Percentiles rank a stretch among this genome's conserved stretches.
These are phyloP conservation scores for Protodeltote pygarga DNA, from an alignment of 2,888 invertebrate genomes.

Conservation along the genomic window DNA sequence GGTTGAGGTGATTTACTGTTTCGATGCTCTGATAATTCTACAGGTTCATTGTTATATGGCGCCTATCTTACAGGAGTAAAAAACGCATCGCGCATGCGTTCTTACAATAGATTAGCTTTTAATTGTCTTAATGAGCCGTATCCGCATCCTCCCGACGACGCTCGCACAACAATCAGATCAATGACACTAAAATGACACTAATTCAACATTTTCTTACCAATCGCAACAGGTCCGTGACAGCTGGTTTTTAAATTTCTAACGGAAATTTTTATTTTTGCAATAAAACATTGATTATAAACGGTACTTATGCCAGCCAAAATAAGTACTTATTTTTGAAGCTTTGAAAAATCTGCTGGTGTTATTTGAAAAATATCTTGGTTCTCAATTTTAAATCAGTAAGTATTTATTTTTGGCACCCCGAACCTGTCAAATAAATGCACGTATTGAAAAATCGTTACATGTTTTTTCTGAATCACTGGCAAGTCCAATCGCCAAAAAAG, in stretches of 20 bases:
- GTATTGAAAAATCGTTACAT: slow-evolving; percentile 27
- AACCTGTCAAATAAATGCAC: slow-evolving; percentile 16
- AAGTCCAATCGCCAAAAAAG: slow-evolving; percentile 3
- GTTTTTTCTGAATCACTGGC: slow-evolving; percentile 21
- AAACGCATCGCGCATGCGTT: slow-evolving; percentile 42
- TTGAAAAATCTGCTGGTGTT: background rate
- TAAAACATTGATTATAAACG: too few relatives aligned
- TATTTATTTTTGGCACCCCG: slow-evolving; percentile 10
- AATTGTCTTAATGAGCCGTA: slow-evolving; percentile 78
- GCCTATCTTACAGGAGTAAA: slow-evolving; percentile 33
- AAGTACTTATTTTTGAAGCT: too few relatives aligned
- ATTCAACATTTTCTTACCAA: slow-evolving; percentile 6
- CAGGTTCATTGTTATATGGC: too few relatives aligned
- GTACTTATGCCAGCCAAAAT: too few relatives aligned
- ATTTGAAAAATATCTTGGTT: background rate
- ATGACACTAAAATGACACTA: slow-evolving; percentile 15
- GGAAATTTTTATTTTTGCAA: too few relatives aligned
- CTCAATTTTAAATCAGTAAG: slow-evolving; percentile 11
- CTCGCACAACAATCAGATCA: slow-evolving; percentile 49
- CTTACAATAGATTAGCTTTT: slow-evolving; percentile 68
- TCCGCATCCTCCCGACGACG: slow-evolving; percentile 74
- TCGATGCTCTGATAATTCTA: too few relatives aligned
- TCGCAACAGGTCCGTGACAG: too few relatives aligned
- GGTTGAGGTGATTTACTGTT: too few relatives aligned
- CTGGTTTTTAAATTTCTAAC: too few relatives aligned